Conservation (phyloP, 1,140 invertebrate genomes). For the Panulirus ornatus region DNA sequence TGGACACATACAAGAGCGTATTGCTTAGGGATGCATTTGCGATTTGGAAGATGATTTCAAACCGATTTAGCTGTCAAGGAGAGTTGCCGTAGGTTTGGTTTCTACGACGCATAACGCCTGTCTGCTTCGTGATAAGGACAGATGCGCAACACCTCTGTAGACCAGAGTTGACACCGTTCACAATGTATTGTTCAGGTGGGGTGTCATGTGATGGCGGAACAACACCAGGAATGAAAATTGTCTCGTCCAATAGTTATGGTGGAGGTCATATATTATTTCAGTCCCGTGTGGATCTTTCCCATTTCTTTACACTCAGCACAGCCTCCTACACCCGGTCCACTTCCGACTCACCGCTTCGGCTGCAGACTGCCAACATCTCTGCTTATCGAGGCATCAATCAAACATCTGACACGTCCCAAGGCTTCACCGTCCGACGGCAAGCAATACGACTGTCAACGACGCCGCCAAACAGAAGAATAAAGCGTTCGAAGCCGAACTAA, state of each 20-base stretch:
- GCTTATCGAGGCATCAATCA: neutral
- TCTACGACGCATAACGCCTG: neutral
- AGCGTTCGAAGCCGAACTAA: neutral
- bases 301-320: constrained; percentile 64
- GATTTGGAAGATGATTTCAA: constrained; percentile 60
- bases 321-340: neutral
- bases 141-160: neutral
- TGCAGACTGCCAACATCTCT: neutral
- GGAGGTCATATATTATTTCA: constrained; percentile 71
- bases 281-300: constrained; percentile 64
- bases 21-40: constrained; percentile 62
- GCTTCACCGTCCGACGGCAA: neutral
- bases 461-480: neutral
- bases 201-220: constrained; percentile 33
- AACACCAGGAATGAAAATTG: constrained; percentile 60
- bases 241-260: constrained; percentile 65
- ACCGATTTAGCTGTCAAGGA: constrained; percentile 67
- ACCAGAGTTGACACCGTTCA: neutral
- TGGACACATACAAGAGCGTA: constrained; percentile 32
- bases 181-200: neutral
- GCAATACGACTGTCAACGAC: neutral
- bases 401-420: neutral
- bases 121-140: neutral
- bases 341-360: neutral
- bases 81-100: constrained; percentile 29